phyloP scores from a whole-genome alignment of 2,888 invertebrate genomes.

The Oxytorus armatus region DNA sequence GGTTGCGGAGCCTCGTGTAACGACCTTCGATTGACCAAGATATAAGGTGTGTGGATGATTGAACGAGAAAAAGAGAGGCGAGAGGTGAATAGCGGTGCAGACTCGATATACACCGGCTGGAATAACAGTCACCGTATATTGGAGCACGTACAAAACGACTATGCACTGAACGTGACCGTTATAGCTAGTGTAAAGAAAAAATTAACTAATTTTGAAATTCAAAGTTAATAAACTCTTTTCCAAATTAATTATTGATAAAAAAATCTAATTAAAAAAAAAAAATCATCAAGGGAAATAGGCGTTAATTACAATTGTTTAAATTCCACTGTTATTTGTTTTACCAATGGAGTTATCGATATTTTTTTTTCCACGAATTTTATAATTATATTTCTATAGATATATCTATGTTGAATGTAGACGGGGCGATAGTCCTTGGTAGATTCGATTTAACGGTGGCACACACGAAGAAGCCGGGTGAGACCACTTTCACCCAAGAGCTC shows the following conservation, averaged over 20 bases:
- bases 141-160: constrained; percentile 36
- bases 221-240: not conserved
- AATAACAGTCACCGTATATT: constrained; percentile 28
- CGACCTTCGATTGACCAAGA: constrained; percentile 60
- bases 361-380: constrained; percentile 6
- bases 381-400: constrained; percentile 20
- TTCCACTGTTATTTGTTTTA: constrained; percentile 17
- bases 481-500: constrained; percentile 78
- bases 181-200: not conserved
- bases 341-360: not conserved
- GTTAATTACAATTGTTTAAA: not conserved
- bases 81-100: constrained; percentile 37
- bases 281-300: too few relatives aligned
- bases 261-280: not conserved
- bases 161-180: not conserved
- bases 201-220: not conserved
- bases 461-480: constrained; percentile 56
- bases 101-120: constrained; percentile 34
- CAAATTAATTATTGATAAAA: not conserved
- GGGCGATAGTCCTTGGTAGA: constrained; percentile 51
- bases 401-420: constrained; percentile 17
- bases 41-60: constrained; percentile 30
- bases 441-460: constrained; percentile 48
- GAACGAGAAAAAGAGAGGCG: constrained; percentile 29
- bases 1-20: constrained; percentile 41